phyloP scores from a whole-genome alignment of 1,140 invertebrate species.

The Macrostomum lignano region DNA sequence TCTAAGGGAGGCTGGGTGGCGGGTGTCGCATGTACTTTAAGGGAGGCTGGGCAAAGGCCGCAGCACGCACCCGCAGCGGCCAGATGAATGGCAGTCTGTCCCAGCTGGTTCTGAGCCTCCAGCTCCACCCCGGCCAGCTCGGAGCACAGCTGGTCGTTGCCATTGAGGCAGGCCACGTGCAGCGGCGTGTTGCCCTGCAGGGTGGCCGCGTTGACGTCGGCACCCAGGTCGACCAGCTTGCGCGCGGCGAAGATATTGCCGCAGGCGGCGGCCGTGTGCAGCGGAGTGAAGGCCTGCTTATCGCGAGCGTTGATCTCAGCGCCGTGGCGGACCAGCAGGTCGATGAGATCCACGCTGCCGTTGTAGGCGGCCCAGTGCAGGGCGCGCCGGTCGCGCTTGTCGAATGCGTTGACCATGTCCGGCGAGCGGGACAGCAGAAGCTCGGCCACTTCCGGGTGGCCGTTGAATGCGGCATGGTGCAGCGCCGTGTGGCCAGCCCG shows the following conservation, averaged over 20 bases:
- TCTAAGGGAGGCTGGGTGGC: too few species aligned
- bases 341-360: conserved; percentile 32
- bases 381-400: conserved; percentile 35
- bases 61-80: neutral
- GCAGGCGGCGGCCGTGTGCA: conserved; percentile 38
- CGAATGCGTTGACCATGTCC: conserved; percentile 32
- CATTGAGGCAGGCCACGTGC: conserved; percentile 7
- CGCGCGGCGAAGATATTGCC: too few species aligned
- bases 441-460: conserved; percentile 28
- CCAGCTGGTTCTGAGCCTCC: conserved; percentile 26
- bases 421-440: conserved; percentile 2
- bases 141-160: conserved; percentile 29
- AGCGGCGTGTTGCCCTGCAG: conserved; percentile 9
- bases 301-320: conserved; percentile 35
- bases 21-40: too few species aligned
- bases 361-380: conserved; percentile 35
- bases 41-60: neutral
- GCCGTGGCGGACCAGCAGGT: conserved; percentile 28
- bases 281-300: conserved; percentile 31
- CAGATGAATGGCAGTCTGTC: conserved; percentile 21
- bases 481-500: conserved; percentile 34
- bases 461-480: conserved; percentile 38
- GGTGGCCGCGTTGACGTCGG: too few species aligned
- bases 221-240: too few species aligned
- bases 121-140: conserved; percentile 31